These are phyloP conservation scores for Xylota sylvarum DNA, from an alignment of 2,888 invertebrate genomes.

Conservation along the genomic window DNA sequence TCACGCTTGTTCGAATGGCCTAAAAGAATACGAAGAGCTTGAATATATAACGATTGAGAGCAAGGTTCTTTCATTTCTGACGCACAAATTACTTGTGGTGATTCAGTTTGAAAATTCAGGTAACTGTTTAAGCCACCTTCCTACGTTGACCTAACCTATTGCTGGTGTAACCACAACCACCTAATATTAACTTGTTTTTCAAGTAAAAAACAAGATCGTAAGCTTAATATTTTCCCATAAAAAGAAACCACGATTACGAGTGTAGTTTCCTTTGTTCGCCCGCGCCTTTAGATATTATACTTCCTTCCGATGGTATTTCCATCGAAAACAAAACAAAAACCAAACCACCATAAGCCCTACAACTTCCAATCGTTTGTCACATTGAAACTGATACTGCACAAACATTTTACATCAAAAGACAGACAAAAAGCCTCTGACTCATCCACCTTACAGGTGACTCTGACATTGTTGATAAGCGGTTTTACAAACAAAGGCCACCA, in stretches of 20 bases:
- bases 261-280: slow-evolving; percentile 3
- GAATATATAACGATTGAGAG: too few species aligned
- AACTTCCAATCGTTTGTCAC: slow-evolving; percentile 49
- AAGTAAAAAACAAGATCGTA: background rate
- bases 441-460: slow-evolving; percentile 51
- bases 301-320: slow-evolving; percentile 30
- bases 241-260: slow-evolving; percentile 3
- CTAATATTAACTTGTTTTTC: background rate
- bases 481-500: slow-evolving; percentile 47
- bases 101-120: too few species aligned
- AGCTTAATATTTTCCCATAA: slow-evolving; percentile 23
- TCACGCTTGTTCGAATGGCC: too few species aligned
- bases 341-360: slow-evolving; percentile 15
- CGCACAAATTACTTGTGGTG: too few species aligned
- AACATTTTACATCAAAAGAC: background rate
- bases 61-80: too few species aligned
- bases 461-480: slow-evolving; percentile 55
- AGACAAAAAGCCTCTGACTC: slow-evolving; percentile 41
- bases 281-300: slow-evolving; percentile 2
- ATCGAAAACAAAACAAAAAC: background rate
- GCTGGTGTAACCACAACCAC: too few species aligned
- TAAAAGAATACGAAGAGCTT: too few species aligned
- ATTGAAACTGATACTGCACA: slow-evolving; percentile 40
- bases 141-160: too few species aligned
- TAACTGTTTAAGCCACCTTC: too few species aligned